Conservation (phyloP, 1,140 invertebrate species). For the Drosophila asahinai region DNA sequence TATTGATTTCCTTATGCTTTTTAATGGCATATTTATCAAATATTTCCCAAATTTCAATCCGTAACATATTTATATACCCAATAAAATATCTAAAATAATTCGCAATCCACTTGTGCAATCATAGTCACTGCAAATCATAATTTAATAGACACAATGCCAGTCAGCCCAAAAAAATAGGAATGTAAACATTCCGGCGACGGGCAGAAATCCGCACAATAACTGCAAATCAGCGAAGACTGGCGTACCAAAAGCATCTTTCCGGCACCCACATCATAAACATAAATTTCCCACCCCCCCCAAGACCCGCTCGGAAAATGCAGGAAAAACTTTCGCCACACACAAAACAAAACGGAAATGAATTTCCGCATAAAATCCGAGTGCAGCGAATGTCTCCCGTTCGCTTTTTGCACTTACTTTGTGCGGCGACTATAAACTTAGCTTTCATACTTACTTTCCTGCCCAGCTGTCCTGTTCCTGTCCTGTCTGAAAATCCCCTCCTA, state of each 20-base stretch:
- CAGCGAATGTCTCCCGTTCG: conserved; percentile 29
- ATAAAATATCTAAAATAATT: background rate
- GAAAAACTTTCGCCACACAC: conserved; percentile 45
- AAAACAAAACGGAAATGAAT: conserved; percentile 80
- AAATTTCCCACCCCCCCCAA: conserved; percentile 47
- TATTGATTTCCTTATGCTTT: too few relatives aligned
- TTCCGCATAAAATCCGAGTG: conserved; percentile 71
- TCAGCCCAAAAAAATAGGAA: background rate
- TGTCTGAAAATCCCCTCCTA: conserved; percentile 23
- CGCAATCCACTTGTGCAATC: conserved; percentile 20
- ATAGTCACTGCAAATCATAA: conserved; percentile 47
- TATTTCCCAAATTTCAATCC: background rate
- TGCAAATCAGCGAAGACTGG: conserved; percentile 76
- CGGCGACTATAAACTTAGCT: conserved; percentile 75
- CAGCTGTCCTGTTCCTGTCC: conserved; percentile 67
- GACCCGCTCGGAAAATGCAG: conserved; percentile 30
- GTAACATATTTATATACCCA: background rate
- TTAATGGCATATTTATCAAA: too few relatives aligned
- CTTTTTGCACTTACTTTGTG: conserved; percentile 60
- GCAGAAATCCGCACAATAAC: conserved; percentile 60
- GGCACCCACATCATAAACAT: conserved; percentile 79
- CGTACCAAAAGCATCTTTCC: conserved; percentile 70
- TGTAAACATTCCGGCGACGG: conserved; percentile 9
- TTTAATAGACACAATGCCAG: conserved; percentile 52
- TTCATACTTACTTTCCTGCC: conserved; percentile 69